Conservation (phyloP, 2,888 invertebrate genomes). For the Stenodema calcarata region DNA sequence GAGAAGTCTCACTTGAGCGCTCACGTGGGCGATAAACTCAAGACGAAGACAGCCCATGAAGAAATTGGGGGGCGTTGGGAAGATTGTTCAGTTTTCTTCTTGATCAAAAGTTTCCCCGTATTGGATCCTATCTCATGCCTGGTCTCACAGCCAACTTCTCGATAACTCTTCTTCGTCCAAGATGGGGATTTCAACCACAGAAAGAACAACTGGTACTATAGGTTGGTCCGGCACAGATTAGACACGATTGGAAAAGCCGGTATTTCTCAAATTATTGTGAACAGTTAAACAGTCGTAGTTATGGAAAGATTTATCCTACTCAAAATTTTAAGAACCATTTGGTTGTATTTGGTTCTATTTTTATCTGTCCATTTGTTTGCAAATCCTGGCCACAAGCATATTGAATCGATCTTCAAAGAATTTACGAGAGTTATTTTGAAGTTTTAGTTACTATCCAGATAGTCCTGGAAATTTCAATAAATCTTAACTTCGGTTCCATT, state of each 20-base stretch:
- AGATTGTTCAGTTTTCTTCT: conserved; percentile 9
- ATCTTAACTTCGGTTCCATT: no score
- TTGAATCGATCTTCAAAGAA: no score
- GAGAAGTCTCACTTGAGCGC: neutral
- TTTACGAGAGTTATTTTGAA: no score
- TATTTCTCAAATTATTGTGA: neutral
- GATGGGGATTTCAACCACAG: neutral
- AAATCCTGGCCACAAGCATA: no score
- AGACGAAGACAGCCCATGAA: neutral
- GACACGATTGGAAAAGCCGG: neutral
- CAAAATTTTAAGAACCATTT: no score
- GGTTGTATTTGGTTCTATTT: no score
- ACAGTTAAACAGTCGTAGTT: no score
- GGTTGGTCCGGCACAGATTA: neutral
- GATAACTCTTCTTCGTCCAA: neutral
- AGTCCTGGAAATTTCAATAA: no score
- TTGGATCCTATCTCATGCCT: neutral
- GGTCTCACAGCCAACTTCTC: neutral
- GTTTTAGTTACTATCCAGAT: no score
- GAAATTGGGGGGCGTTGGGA: neutral
- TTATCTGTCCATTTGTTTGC: no score
- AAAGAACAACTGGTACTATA: neutral
- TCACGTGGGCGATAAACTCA: neutral
- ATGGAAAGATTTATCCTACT: no score
- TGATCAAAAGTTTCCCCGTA: neutral